phyloP scores from a whole-genome alignment of 2,113 vertebrate species.

The Gymnorhina tibicen region DNA sequence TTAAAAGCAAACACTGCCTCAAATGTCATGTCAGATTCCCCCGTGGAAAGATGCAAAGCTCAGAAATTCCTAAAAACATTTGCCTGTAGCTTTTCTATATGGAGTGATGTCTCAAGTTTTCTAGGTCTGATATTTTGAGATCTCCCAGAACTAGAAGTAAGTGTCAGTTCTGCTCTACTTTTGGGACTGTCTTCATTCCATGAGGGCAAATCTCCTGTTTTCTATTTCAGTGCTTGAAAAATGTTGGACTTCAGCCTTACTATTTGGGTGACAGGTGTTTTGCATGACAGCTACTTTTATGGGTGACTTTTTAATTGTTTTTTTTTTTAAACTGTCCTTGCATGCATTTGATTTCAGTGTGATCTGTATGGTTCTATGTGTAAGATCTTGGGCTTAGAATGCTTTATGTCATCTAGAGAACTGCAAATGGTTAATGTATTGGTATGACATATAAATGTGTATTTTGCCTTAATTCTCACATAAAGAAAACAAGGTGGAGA shows the following conservation, averaged over 20 bases:
- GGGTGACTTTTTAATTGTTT: not conserved
- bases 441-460: not conserved
- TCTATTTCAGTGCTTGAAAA: not conserved
- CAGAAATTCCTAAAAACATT: not conserved
- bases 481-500: not conserved
- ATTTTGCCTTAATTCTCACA: not conserved
- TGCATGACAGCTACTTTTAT: not conserved
- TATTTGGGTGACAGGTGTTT: not conserved
- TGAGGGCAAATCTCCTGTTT: not conserved
- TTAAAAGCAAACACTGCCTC: not conserved
- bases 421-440: not conserved
- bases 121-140: conserved; percentile 55
- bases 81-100: not conserved
- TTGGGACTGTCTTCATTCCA: not conserved
- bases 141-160: conserved; percentile 32
- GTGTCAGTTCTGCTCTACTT: conserved; percentile 50
- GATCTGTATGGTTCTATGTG: not conserved
- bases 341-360: not conserved
- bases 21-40: not conserved
- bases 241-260: not conserved
- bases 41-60: not conserved
- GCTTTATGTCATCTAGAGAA: not conserved
- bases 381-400: not conserved
- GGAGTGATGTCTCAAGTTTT: conserved; percentile 20
- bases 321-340: not conserved